Evolutionary conservation across 2,113 vertebrate species (phyloP).

Genomic region (Pseudopodoces humilis): DNA sequence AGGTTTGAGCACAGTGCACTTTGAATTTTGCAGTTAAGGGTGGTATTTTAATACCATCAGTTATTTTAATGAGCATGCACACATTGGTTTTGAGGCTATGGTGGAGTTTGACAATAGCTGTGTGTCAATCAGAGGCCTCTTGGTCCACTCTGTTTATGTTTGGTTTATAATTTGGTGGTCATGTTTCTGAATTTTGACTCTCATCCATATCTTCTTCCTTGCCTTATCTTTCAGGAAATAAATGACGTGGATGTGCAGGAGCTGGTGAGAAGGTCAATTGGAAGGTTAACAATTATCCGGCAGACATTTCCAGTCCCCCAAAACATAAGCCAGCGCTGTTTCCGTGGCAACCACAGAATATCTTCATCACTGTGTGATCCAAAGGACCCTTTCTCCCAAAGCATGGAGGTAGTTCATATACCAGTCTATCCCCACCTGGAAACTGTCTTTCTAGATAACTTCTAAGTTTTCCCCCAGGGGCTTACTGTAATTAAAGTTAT

Average conservation of each 20-base stretch:
- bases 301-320: constrained; percentile 96
- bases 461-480: background rate
- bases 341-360: constrained; percentile 95
- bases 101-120: background rate
- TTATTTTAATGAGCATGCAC: background rate
- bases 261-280: constrained; percentile 95
- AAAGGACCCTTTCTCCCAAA: constrained; percentile 91
- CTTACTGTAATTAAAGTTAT: background rate
- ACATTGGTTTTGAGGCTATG: background rate
- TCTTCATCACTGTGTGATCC: constrained; percentile 96
- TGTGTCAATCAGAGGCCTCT: background rate
- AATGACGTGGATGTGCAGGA: constrained; percentile 93
- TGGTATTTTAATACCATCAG: background rate
- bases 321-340: constrained; percentile 92
- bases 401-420: constrained; percentile 85
- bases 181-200: background rate
- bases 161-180: background rate
- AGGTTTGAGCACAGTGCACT: background rate
- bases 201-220: background rate
- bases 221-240: constrained; percentile 84
- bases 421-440: background rate
- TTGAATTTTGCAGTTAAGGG: background rate
- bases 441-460: background rate
- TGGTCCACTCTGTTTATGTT: background rate
- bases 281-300: constrained; percentile 92